These are phyloP conservation scores for Murina feae DNA, from an alignment of 2,113 vertebrate species.

Conservation along the genomic window DNA sequence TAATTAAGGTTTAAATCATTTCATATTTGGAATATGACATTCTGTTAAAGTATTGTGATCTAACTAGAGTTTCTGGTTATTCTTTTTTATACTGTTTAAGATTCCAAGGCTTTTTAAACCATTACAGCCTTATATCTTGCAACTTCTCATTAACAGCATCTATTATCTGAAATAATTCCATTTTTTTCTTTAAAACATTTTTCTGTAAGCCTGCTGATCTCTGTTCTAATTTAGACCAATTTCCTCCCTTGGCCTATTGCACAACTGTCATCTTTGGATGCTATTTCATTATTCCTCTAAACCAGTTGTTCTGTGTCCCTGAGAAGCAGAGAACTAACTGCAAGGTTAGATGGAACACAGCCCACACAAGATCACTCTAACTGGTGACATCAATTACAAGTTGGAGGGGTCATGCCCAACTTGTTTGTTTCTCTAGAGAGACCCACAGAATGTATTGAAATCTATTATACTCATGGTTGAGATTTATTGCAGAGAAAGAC, in stretches of 20 bases:
- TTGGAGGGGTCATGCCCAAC: neutral
- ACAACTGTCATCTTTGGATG: neutral
- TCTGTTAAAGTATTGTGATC: neutral
- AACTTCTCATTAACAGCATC: neutral
- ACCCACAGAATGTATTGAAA: neutral
- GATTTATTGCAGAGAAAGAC: neutral
- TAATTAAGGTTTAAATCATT: neutral
- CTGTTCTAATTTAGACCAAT: neutral
- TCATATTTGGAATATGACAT: neutral
- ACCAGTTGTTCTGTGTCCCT: neutral
- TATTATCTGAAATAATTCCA: neutral
- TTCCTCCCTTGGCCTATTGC: neutral
- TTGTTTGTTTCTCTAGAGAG: neutral
- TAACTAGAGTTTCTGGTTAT: neutral
- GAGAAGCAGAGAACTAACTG: neutral
- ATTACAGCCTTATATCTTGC: neutral
- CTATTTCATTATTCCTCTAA: neutral
- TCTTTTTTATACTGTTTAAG: neutral
- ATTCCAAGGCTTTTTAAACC: neutral
- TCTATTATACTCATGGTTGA: neutral
- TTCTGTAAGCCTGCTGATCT: neutral
- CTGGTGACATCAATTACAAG: neutral
- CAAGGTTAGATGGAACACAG: neutral
- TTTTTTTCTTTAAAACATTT: slow-evolving; percentile 3
- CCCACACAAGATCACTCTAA: neutral